Evolutionary conservation across 2,113 vertebrate species (phyloP).

Genomic region (Sinosuthora webbiana): DNA sequence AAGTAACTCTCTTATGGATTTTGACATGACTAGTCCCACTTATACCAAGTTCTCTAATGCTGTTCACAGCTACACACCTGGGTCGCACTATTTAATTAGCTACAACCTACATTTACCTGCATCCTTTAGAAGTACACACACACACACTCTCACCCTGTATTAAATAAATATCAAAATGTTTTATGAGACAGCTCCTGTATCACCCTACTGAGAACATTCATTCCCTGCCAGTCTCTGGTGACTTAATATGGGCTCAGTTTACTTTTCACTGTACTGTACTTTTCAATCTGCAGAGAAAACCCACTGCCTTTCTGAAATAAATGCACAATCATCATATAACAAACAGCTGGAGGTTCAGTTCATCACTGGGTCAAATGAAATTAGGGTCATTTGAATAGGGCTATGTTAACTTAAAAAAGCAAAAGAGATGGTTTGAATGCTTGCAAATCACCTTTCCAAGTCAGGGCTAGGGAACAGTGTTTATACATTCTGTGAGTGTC

Average conservation of each 20-base stretch:
- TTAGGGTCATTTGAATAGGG: neutral
- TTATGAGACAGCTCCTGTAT: neutral
- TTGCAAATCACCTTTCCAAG: neutral
- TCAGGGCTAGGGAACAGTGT: neutral
- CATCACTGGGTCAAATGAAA: neutral
- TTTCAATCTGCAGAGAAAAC: neutral
- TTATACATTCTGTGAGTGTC: neutral
- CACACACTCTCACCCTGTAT: neutral
- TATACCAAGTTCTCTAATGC: rapidly evolving
- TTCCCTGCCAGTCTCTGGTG: neutral
- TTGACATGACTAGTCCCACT: neutral
- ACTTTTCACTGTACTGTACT: neutral
- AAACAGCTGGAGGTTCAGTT: neutral
- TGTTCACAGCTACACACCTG: rapidly evolving
- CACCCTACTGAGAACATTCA: neutral
- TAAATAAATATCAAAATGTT: neutral
- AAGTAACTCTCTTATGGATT: neutral
- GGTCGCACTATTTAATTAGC: neutral
- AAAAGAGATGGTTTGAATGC: neutral
- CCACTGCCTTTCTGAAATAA: neutral
- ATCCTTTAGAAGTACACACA: neutral
- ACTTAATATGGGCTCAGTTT: neutral
- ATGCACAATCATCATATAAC: neutral
- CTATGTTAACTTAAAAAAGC: neutral
- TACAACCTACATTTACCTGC: neutral